Evolutionary conservation across 1,140 invertebrate species (phyloP).

Genomic region (Lasioglossum baleicum): DNA sequence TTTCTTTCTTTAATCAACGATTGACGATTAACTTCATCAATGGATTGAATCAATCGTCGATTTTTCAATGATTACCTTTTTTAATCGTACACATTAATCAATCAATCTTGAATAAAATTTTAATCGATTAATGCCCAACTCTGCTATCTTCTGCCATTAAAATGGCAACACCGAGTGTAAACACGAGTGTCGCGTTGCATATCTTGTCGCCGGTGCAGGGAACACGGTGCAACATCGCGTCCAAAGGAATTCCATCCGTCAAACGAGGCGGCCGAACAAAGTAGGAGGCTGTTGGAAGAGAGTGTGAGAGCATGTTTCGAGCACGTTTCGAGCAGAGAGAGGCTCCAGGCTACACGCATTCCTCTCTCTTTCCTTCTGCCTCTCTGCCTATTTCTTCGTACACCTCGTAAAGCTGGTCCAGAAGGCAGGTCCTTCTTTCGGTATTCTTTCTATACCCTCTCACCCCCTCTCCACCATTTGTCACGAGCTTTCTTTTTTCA

Average conservation of each 20-base stretch:
- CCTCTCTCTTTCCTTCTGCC: neutral
- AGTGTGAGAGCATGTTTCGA: neutral
- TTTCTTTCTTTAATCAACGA: too few species aligned
- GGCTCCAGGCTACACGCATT: constrained; percentile 18
- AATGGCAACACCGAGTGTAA: too few species aligned
- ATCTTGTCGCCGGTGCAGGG: neutral
- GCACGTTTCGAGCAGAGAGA: neutral
- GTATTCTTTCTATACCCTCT: neutral
- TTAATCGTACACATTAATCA: too few species aligned
- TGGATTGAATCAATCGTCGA: too few species aligned
- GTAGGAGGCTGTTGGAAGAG: neutral
- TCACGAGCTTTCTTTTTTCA: neutral
- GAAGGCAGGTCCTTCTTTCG: neutral
- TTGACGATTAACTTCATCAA: too few species aligned
- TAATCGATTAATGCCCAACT: too few species aligned
- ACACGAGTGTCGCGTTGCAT: too few species aligned
- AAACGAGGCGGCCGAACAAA: constrained; percentile 37
- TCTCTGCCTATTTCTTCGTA: neutral
- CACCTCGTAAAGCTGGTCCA: constrained; percentile 8
- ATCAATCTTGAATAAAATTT: too few species aligned
- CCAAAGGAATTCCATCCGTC: constrained; percentile 27
- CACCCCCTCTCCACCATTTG: neutral
- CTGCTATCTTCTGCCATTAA: too few species aligned
- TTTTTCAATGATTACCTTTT: too few species aligned
- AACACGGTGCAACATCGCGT: neutral